These are phyloP conservation scores for Eospalax fontanierii DNA, from an alignment of 2,797 vertebrate species.

Conservation along the genomic window DNA sequence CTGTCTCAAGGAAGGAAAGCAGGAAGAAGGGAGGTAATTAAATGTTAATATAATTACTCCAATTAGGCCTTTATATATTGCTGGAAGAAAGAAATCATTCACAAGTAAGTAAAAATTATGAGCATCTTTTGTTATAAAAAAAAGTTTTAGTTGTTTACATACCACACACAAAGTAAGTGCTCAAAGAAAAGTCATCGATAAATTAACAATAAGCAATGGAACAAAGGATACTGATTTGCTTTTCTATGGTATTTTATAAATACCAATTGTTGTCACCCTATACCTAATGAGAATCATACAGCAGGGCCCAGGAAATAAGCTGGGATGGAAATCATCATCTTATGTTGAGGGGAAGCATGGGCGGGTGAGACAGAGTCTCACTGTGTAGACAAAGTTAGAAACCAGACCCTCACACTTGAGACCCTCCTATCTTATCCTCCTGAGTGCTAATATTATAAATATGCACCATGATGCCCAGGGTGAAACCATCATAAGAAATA, in stretches of 20 bases:
- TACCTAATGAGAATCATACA: not conserved
- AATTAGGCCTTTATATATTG: not conserved
- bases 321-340: not conserved
- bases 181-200: conserved; percentile 35
- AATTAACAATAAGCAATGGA: conserved; percentile 5
- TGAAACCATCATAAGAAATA: not conserved
- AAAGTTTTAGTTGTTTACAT: conserved; percentile 28
- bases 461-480: not conserved
- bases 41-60: conserved; percentile 4
- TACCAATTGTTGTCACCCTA: not conserved
- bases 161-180: not conserved
- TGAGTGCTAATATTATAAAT: not conserved
- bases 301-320: conserved; percentile 11
- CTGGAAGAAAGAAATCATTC: not conserved
- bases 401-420: not conserved
- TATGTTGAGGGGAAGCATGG: not conserved
- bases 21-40: not conserved
- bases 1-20: not conserved
- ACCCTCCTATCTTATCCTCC: not conserved
- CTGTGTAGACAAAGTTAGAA: not conserved
- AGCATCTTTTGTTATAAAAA: not conserved
- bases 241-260: conserved; percentile 6
- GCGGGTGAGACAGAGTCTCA: not conserved
- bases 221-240: not conserved
- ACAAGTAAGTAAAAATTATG: not conserved